phyloP scores from a whole-genome alignment of 2,888 invertebrate genomes.

The Pemphredon lugubris region DNA sequence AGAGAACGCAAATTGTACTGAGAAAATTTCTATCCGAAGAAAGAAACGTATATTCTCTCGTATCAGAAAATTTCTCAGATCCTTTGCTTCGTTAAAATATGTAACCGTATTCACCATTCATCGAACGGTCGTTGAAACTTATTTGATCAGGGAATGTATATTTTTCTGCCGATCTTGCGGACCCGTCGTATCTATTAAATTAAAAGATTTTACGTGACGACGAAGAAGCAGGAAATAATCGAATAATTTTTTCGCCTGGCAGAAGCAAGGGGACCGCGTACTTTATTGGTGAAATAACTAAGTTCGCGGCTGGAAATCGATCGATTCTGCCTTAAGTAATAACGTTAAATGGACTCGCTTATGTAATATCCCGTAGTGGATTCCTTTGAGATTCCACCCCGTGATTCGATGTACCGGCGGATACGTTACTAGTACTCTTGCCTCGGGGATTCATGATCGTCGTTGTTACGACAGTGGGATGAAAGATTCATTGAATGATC shows the following conservation, averaged over 20 bases:
- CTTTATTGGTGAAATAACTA: conserved; percentile 9
- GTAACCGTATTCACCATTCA: too few relatives aligned
- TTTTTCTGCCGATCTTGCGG: too few relatives aligned
- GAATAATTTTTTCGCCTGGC: background rate
- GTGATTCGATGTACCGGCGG: conserved; percentile 50
- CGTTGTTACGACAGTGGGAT: conserved; percentile 62
- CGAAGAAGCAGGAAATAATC: too few relatives aligned
- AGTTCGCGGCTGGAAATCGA: conserved; percentile 5
- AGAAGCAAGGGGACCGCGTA: background rate
- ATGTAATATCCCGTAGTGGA: conserved; percentile 63
- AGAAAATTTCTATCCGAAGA: too few relatives aligned
- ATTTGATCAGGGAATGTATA: too few relatives aligned
- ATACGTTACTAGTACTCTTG: conserved; percentile 27
- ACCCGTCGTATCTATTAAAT: too few relatives aligned
- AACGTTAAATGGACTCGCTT: conserved; percentile 66
- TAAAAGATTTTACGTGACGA: too few relatives aligned
- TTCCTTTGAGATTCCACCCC: conserved; percentile 53
- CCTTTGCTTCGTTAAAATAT: too few relatives aligned
- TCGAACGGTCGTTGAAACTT: too few relatives aligned
- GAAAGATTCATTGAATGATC: conserved; percentile 71
- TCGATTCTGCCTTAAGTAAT: conserved; percentile 50
- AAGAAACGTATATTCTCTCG: too few relatives aligned
- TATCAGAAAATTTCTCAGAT: too few relatives aligned
- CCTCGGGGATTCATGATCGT: conserved; percentile 53
- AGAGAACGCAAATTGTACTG: too few relatives aligned